A percentile compares a stretch with the other conserved stretches of the same genome.
phyloP scores from a whole-genome alignment of 2,113 vertebrate genomes.

The Gobio gobio region DNA sequence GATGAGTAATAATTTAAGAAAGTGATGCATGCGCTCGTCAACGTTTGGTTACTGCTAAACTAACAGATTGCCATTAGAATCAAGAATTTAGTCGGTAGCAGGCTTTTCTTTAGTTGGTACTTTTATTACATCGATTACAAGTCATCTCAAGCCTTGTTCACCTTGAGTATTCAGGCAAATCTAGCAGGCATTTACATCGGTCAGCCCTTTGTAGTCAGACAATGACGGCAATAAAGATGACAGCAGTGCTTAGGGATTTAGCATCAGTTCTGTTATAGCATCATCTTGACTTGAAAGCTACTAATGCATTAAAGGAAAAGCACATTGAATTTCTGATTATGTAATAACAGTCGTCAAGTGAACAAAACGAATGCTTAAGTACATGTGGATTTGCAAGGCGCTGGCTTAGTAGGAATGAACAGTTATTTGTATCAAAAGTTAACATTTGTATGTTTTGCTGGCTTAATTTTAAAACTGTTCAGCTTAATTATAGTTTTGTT shows the following conservation, averaged over 20 bases:
- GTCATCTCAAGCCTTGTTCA: background rate
- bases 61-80: background rate
- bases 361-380: background rate
- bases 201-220: background rate
- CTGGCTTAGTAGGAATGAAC: background rate
- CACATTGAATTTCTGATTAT: background rate
- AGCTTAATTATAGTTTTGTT: background rate
- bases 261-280: background rate
- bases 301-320: background rate
- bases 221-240: background rate
- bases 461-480: background rate
- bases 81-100: background rate
- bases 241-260: background rate
- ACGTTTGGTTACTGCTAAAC: background rate
- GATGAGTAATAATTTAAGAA: background rate
- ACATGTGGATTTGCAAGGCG: background rate
- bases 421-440: constrained; percentile 21
- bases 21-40: background rate
- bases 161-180: constrained; percentile 4
- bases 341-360: background rate
- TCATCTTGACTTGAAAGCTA: background rate
- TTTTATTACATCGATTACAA: background rate
- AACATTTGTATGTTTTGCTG: constrained; percentile 10
- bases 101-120: constrained; percentile 1
- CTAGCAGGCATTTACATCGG: background rate